Percentiles rank a stretch among this genome's conserved stretches.
Evolutionary conservation across 2,888 invertebrate genomes (phyloP).

Genomic region (Clistopyga incitator): DNA sequence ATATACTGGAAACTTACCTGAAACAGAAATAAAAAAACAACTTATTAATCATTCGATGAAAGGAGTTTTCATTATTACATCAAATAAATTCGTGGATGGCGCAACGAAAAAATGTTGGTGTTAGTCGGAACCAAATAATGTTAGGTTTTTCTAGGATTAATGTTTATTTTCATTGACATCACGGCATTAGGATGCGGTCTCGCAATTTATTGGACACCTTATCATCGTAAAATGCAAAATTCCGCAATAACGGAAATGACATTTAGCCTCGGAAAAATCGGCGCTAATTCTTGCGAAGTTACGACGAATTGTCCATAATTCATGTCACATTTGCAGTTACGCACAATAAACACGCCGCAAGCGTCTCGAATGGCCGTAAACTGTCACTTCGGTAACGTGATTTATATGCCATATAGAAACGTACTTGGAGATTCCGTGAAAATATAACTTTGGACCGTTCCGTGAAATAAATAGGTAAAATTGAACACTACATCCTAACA

Average conservation of each 20-base stretch:
- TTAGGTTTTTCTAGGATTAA: neutral
- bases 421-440: neutral
- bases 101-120: too few species aligned
- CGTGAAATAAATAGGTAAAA: neutral
- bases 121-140: too few species aligned
- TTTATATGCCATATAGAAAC: neutral
- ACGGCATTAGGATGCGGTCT: neutral
- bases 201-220: constrained; percentile 6
- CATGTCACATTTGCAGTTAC: neutral
- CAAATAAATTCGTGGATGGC: neutral
- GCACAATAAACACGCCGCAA: constrained; percentile 14
- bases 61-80: neutral
- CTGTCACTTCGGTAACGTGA: neutral
- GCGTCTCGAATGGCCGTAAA: neutral
- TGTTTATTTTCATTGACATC: neutral
- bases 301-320: constrained; percentile 23
- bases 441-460: neutral
- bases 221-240: neutral
- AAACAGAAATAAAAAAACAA: constrained; percentile 46
- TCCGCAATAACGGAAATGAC: neutral
- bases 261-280: neutral
- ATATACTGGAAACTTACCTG: constrained; percentile 59
- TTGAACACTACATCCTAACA: neutral
- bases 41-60: neutral
- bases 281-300: neutral